A percentile compares a stretch with the other conserved stretches of the same genome.
Evolutionary conservation across 2,888 invertebrate genomes (phyloP).

Genomic region (Thumatha senex): DNA sequence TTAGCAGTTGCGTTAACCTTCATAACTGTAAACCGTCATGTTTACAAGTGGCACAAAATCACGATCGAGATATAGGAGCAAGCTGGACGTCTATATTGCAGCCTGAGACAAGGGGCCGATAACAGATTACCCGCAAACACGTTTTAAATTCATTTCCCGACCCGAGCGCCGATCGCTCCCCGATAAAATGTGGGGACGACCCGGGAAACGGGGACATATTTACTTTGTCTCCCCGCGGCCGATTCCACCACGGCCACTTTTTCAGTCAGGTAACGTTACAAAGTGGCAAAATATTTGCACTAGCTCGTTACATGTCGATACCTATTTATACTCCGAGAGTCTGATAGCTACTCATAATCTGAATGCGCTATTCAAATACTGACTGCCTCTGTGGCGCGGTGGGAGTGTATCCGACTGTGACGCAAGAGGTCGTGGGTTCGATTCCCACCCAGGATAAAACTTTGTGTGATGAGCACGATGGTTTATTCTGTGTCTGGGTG

Average conservation of each 20-base stretch:
- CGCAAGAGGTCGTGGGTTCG: no score
- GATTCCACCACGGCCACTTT: slow-evolving; percentile 72
- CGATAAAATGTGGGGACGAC: slow-evolving; percentile 82
- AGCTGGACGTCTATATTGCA: slow-evolving; percentile 78
- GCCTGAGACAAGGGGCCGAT: slow-evolving; percentile 82
- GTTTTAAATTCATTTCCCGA: slow-evolving; percentile 84
- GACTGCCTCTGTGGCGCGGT: no score
- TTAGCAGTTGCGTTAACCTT: slow-evolving; percentile 11
- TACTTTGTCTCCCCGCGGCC: slow-evolving; percentile 78
- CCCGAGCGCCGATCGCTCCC: slow-evolving; percentile 80
- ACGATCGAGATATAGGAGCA: slow-evolving; percentile 62
- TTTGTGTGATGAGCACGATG: no score
- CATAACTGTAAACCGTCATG: slow-evolving; percentile 36
- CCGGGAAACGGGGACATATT: slow-evolving; percentile 80
- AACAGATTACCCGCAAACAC: slow-evolving; percentile 84
- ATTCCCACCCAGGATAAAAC: no score
- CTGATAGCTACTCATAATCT: slow-evolving; percentile 67
- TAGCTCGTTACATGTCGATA: slow-evolving; percentile 72
- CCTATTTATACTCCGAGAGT: slow-evolving; percentile 78
- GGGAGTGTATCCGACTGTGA: no score
- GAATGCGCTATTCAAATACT: slow-evolving; percentile 35
- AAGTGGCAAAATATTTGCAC: slow-evolving; percentile 81
- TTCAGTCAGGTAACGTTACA: slow-evolving; percentile 78
- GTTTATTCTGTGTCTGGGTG: no score
- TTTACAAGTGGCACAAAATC: slow-evolving; percentile 54